phyloP scores from a whole-genome alignment of 2,888 invertebrate genomes.

The Plemyria rubiginata region DNA sequence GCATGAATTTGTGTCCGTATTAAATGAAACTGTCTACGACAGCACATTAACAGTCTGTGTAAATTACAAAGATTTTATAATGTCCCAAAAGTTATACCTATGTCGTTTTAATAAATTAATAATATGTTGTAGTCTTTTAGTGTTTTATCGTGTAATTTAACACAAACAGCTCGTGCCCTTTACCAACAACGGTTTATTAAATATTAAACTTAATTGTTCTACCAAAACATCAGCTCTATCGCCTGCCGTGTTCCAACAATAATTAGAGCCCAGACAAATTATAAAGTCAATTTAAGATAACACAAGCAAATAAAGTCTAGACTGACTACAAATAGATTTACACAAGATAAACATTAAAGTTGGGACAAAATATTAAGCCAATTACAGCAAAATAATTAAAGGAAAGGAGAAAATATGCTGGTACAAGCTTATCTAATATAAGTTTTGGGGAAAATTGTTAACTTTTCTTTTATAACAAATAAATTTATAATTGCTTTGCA shows the following conservation, averaged over 20 bases:
- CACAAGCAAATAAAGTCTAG: conserved; percentile 44
- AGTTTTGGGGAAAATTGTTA: conserved; percentile 14
- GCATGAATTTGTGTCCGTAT: not conserved
- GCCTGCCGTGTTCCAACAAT: conserved; percentile 20
- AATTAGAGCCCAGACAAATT: conserved; percentile 35
- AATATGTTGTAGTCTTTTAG: no score
- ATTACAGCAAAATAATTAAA: conserved; percentile 40
- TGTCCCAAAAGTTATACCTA: no score
- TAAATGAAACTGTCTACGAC: not conserved
- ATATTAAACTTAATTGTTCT: no score
- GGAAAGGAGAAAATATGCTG: conserved; percentile 24
- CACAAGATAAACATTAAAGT: conserved; percentile 43
- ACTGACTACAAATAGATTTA: conserved; percentile 42
- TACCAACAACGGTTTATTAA: not conserved
- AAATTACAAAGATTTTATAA: no score
- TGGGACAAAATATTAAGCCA: conserved; percentile 40
- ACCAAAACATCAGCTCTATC: conserved; percentile 17
- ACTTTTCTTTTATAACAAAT: conserved; percentile 17
- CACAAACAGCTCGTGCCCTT: not conserved
- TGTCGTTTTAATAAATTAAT: no score
- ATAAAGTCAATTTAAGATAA: conserved; percentile 49
- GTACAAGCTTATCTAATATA: conserved; percentile 28
- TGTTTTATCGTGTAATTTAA: no score
- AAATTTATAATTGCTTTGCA: not conserved
- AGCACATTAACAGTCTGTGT: not conserved